A percentile compares a stretch with the other conserved stretches of the same genome.
Conservation (phyloP, 2,888 invertebrate genomes). For the Clivina fossor region DNA sequence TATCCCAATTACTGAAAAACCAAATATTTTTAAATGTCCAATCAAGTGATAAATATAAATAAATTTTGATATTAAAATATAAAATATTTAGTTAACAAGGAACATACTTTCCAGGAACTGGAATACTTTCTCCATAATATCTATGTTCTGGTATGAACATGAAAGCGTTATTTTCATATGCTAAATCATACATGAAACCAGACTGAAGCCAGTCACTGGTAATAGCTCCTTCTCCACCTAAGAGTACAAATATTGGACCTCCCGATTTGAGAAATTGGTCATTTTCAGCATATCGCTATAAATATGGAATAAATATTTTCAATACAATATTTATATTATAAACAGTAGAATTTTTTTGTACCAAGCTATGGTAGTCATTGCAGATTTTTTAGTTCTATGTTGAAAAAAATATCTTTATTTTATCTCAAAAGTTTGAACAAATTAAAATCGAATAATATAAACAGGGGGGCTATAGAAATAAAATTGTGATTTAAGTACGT, state of each 20-base stretch:
- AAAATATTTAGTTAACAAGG: too few species aligned
- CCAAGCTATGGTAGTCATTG: too few species aligned
- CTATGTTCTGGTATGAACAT: slow-evolving; percentile 77
- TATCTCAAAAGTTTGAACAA: neutral
- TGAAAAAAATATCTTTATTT: neutral
- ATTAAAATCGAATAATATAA: neutral
- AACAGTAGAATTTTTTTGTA: too few species aligned
- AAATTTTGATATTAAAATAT: too few species aligned
- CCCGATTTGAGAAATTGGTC: slow-evolving; percentile 52
- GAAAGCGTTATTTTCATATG: slow-evolving; percentile 59
- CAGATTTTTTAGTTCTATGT: neutral
- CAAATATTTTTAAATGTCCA: too few species aligned
- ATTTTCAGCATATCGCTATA: slow-evolving; percentile 58
- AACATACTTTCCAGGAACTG: slow-evolving; percentile 55
- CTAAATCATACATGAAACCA: slow-evolving; percentile 65
- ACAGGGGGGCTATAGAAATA: too few species aligned
- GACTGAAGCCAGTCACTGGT: slow-evolving; percentile 57
- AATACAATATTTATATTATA: too few species aligned
- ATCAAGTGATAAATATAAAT: too few species aligned
- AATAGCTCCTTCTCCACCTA: slow-evolving; percentile 76
- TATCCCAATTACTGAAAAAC: too few species aligned
- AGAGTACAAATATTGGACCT: slow-evolving; percentile 63
- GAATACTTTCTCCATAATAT: slow-evolving; percentile 74
- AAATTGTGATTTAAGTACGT: too few species aligned
- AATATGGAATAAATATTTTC: too few species aligned